Conservation (phyloP, 2,888 invertebrate genomes). For the Marasmarcha lunaedactyla region DNA sequence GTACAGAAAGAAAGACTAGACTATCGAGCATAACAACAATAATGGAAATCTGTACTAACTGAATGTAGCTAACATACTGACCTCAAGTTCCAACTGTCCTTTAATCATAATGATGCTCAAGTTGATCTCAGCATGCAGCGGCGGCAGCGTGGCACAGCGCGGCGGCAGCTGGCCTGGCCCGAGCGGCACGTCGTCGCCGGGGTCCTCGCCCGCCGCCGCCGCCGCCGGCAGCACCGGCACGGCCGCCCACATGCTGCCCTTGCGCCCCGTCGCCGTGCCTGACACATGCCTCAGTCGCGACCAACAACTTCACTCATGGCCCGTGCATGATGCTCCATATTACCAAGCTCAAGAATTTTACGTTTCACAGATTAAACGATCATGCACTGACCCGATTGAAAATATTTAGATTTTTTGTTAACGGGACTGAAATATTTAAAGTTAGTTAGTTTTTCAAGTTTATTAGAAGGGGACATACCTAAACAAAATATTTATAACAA, state of each 20-base stretch:
- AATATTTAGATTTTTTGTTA: background rate
- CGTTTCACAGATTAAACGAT: too few species aligned
- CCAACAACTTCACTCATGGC: slow-evolving; percentile 11
- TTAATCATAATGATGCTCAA: slow-evolving; percentile 91
- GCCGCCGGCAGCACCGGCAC: slow-evolving; percentile 54
- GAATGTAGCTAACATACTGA: too few species aligned
- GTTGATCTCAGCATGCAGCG: slow-evolving; percentile 85
- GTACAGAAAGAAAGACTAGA: too few species aligned
- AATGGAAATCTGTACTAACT: too few species aligned
- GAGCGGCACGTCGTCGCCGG: slow-evolving; percentile 70
- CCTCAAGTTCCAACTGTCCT: slow-evolving; percentile 91
- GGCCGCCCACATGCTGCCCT: slow-evolving; percentile 69
- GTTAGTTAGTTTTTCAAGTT: background rate
- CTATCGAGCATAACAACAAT: too few species aligned
- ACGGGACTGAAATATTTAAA: background rate
- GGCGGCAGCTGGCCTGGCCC: slow-evolving; percentile 88
- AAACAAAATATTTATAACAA: background rate
- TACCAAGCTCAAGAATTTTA: too few species aligned
- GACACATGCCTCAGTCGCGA: slow-evolving; percentile 24
- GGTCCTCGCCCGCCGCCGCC: slow-evolving; percentile 38
- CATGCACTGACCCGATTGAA: too few species aligned
- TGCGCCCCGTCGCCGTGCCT: slow-evolving; percentile 68
- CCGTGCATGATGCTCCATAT: slow-evolving; percentile 1
- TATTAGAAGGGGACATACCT: too few species aligned
- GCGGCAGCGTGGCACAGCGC: slow-evolving; percentile 76